Percentiles rank a stretch among this genome's conserved stretches.
phyloP scores from a whole-genome alignment of 1,140 invertebrate species.

The Saccostrea glomerata region DNA sequence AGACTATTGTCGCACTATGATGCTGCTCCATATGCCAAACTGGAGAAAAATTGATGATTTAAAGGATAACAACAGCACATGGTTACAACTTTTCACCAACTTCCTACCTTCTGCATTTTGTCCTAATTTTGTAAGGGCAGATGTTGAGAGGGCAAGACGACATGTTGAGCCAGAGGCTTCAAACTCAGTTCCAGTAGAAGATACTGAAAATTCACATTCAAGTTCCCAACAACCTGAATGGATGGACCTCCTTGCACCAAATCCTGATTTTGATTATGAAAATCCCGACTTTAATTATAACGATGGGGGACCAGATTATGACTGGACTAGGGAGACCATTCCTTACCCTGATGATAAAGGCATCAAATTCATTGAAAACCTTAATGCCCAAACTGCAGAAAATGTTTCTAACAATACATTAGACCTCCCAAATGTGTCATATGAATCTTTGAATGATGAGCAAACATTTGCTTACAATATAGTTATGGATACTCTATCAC shows the following conservation, averaged over 20 bases:
- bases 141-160: conserved; percentile 44
- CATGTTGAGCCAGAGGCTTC: background rate
- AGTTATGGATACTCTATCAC: conserved; percentile 28
- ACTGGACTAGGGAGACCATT: conserved; percentile 27
- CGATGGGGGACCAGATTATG: background rate
- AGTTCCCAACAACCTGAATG: background rate
- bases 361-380: background rate
- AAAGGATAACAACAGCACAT: conserved; percentile 41
- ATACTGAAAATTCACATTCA: too few species aligned
- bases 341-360: conserved; percentile 34
- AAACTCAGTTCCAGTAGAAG: background rate
- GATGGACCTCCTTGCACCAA: background rate
- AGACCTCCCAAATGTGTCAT: conserved; percentile 21
- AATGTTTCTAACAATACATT: background rate
- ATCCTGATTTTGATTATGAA: conserved; percentile 28
- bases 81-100: conserved; percentile 39
- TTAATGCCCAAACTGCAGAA: background rate
- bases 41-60: conserved; percentile 49
- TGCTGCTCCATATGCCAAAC: conserved; percentile 53
- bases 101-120: conserved; percentile 45
- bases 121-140: conserved; percentile 60
- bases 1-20: conserved; percentile 43
- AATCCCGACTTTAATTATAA: background rate
- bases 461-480: conserved; percentile 47
- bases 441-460: conserved; percentile 8